Evolutionary conservation across 2,797 vertebrate genomes (phyloP), one percentile per base, ranked within the genome.

Genomic region (Coranthus polyacanthus): DNA sequence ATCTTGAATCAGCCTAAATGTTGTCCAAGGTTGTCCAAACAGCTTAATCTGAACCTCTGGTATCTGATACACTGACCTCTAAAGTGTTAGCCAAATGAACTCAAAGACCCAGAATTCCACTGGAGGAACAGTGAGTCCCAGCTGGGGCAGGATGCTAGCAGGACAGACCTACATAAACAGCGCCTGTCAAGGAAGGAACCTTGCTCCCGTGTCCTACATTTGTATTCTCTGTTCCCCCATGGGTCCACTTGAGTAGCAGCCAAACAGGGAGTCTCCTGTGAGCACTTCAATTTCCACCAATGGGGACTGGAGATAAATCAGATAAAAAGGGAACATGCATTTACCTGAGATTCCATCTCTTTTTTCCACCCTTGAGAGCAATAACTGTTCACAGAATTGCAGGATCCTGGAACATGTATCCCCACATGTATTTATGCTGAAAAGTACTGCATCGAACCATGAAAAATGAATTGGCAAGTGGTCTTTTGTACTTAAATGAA

Each of bases 141-240:
- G 37, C 57, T 21, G 78, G 46, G 55, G 68, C 62, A 63, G 84
- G 74, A 82, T 67, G 58, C 63, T 15, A 6, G 49, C 72, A 71
- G 80, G 62, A 77, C 11, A 43, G 76, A 53, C 52, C 61, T 42
- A 66, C 46, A 67, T 74, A 87, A 88, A 86, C 82, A 87, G 18
- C 0, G 41, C 36, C 61, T 37, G 64, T 56, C 21, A n/a, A n/a
- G n/a, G n/a, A n/a, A n/a, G n/a, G n/a, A n/a, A n/a, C n/a, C n/a
- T n/a, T n/a, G n/a, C n/a, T n/a, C 72, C 58, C 1, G 11, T 78
- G 85, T 84, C 88, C 89, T 84, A 88, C 85, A 88, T 89, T 81
- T 78, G 72, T 74, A 55, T 78, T 58, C 47, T 43, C 58, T 81
- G 49, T 18, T 50, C 62, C 68, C n/a, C 89, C 72, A 21, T 2